Base-by-base conservation (phyloP, 2,113 vertebrate species). In the Caloenas nicobarica region DNA sequence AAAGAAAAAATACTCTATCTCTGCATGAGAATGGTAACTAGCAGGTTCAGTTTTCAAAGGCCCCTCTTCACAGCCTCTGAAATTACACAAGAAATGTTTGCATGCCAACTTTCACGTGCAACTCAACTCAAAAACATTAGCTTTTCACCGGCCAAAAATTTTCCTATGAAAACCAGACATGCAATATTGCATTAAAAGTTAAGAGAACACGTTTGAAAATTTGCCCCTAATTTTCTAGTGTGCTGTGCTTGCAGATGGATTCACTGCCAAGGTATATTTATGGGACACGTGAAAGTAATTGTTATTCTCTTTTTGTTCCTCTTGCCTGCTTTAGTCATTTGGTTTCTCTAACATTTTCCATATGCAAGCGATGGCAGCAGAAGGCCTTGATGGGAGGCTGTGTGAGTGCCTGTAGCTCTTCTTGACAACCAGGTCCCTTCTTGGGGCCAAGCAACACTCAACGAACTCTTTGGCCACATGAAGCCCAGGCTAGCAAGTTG, bases 221-320 rank as follows among this genome's bases (percentile, higher is more conserved):
- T 95, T 86, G 56, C 19, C 61, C 50, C 87, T 93, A 86, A 89
- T 70, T 85, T 44, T 92, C 86, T 79, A 22, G 12, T 65, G 53
- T 81, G 71, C 57, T 74, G 70, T 36, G 78, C 64, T 94, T 70
- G 76, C 46, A 80, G 56, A 77, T 25, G 17, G 74, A 85, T 86
- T 91, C 80, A 48, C 34, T 92, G 92, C 90, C 93, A 96, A 94
- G 76, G 84, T 93, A 89, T 76, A 76, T 84, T 96, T 93, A 96
- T 76, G 68, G 72, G 90, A 89, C 83, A 92, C 5, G 1, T 86
- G 84, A 96, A 96, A 94, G 61, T 64, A 10, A 70, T 89, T 92
- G 79, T 53, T 71, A 56, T 48, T 96, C 81, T 94, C 78, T 92
- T 91, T 94, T 88, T 86, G 57, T 86, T 96, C 64, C 36, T 89